Base-by-base conservation (phyloP, 2,888 invertebrate species). In the Eumacrocentrus americanus region DNA sequence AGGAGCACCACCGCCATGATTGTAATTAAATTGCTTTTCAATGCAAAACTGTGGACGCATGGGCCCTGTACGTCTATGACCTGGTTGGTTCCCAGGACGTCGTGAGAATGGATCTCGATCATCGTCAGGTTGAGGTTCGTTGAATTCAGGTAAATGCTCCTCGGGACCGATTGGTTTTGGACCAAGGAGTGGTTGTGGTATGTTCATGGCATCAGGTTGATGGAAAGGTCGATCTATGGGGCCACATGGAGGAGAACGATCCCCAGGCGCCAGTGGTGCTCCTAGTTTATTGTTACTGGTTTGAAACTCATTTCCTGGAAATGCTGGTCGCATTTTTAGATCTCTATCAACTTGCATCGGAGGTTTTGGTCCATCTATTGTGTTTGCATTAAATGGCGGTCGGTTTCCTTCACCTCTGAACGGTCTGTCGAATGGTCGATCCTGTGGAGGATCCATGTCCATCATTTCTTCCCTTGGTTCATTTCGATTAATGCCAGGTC, bases 1-100 rank as follows among this genome's bases (percentile, higher is more conserved):
- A 1, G 68, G 58, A 6, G 51, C 47, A 7, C 66, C 57, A 25
- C 70, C 76, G 11, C 76, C 74, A 35, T 81, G 81, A 66, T 81
- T 80, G 59, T 81, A 81, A 70, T 81, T 80, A 34, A 78, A 81
- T 56, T 80, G 79, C 57, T 72, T 78, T 11, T 73, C 72, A 11
- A 72, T 72, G 29, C 73, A 72, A 52, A 80, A 81, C n/a, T 80
- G 78, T 37, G 71, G 67, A 18, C 57, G 62, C 14, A 55, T 50
- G 9, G 59, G 58, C 4, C 48, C 60, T 2, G 37, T 61, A 12
- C 58, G 60, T 7, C 34, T 25, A 25, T 22, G 9, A 9, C 60
- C 63, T 18, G 44, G 53, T 35, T 59, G 65, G 38, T 65, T 61
- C 11, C 62, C 56, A 3, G 57, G 18, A n/a, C 64, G 64, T 46